Base-by-base conservation (phyloP, 2,113 vertebrate species). In the Vanacampus margaritifer region DNA sequence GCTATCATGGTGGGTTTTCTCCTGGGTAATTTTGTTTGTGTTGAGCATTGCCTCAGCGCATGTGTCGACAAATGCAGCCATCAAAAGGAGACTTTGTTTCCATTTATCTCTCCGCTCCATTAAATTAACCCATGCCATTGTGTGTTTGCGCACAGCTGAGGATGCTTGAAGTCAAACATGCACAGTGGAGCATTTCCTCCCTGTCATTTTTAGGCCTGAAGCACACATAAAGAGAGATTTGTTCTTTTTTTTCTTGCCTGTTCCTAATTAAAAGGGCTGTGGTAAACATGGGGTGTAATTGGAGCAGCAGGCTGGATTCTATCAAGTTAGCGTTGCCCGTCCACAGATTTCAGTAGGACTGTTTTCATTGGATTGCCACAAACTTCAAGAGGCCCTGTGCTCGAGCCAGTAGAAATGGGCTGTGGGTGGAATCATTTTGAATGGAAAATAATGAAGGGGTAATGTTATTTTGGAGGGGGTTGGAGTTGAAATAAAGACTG, bases 281-380 rank as follows among this genome's bases (percentile, higher is more conserved):
- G 78, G 81, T 79, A 72, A 87, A 84, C 76, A 79, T 72, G 71
- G 41, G 78, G 71, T 82, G 78, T 79, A 84, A 87, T 80, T 74
- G 76, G 72, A 89, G 76, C 69, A 50, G 80, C 54, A 1, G 64
- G 74, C 73, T 86, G 84, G 79, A 67, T 74, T 71, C 71, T 75
- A 66, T 89, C 81, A 78, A 78, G 80, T 83, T 86, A 43, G 69
- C 74, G 13, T 43, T 78, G 70, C 76, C 78, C 75, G 76, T 84
- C 80, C 78, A 75, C 76, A 74, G 76, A 65, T 68, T 86, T 79
- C 83, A 72, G 79, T 79, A 79, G 84, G 83, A 81, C 73, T 84
- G 81, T 89, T 90, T 88, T 83, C 78, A 83, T 89, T 88, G 87
- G 86, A 84, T 79, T 71, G 79, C 78, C 79, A 75, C 79, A 80